phyloP scores from a whole-genome alignment of 2,113 vertebrate species.

The Malurus cyaneus region DNA sequence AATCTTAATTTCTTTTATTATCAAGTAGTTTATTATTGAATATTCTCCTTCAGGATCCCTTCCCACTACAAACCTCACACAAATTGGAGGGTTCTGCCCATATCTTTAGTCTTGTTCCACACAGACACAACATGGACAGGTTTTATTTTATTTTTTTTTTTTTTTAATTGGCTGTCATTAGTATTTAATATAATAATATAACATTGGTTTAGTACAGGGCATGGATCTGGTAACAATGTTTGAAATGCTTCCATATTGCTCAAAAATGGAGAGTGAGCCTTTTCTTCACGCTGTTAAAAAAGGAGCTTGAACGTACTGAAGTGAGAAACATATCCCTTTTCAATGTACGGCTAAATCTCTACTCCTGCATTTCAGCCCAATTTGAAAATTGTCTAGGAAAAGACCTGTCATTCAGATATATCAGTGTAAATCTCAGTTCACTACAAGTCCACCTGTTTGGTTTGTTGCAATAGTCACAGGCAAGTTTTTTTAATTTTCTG shows the following conservation, averaged over 20 bases:
- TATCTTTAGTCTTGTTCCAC: not conserved
- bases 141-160: not conserved
- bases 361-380: not conserved
- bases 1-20: not conserved
- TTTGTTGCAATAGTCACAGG: not conserved
- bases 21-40: not conserved
- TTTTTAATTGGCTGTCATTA: not conserved
- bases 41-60: not conserved
- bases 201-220: not conserved
- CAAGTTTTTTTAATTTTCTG: not conserved
- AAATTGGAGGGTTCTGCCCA: not conserved
- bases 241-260: not conserved
- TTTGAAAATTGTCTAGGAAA: not conserved
- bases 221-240: not conserved
- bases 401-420: not conserved
- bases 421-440: not conserved
- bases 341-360: not conserved
- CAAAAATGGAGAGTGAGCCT: not conserved
- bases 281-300: not conserved
- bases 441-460: not conserved
- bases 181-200: not conserved
- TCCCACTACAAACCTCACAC: not conserved
- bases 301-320: not conserved
- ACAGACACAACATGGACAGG: not conserved
- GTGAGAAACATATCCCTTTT: not conserved